phyloP scores from a whole-genome alignment of 2,888 invertebrate species.

The Hyposoter didymator region DNA sequence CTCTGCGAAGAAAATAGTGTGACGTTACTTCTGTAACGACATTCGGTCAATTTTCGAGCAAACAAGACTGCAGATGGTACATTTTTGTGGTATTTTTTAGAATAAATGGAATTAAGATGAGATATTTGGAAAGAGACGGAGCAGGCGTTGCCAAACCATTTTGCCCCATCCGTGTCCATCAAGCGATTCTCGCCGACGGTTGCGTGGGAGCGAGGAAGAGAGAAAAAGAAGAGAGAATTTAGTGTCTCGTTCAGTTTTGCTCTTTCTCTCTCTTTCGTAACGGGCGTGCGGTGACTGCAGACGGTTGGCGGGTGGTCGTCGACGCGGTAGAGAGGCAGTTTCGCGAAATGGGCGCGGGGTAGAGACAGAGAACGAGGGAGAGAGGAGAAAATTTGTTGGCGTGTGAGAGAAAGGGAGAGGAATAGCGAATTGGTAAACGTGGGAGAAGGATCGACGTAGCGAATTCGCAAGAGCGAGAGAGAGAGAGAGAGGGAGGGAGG shows the following conservation, averaged over 20 bases:
- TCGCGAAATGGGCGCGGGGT: slow-evolving; percentile 42
- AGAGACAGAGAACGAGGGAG: slow-evolving; percentile 13
- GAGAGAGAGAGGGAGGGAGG: slow-evolving; percentile 24
- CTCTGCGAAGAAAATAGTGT: background rate
- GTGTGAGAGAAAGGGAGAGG: slow-evolving; percentile 15
- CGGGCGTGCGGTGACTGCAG: slow-evolving; percentile 66
- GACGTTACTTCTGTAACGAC: background rate
- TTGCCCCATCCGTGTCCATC: slow-evolving; percentile 33
- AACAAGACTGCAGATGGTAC: background rate
- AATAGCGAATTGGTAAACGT: background rate
- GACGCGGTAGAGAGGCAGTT: slow-evolving; percentile 46
- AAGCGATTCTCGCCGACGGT: slow-evolving; percentile 30
- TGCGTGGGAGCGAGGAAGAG: slow-evolving; percentile 63
- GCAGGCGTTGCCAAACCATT: slow-evolving; percentile 6
- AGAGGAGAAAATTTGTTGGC: slow-evolving; percentile 7
- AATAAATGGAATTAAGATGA: background rate
- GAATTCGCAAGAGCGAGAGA: background rate
- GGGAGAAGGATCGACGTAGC: background rate
- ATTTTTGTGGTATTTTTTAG: background rate
- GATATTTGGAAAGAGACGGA: background rate
- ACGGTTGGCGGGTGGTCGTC: slow-evolving; percentile 69
- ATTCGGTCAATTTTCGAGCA: background rate
- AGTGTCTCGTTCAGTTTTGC: background rate
- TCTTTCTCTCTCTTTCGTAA: slow-evolving; percentile 60
- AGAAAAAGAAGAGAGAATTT: slow-evolving; percentile 13